These are phyloP conservation scores for Cnemophilus loriae DNA, from an alignment of 2,113 vertebrate genomes.

Conservation along the genomic window DNA sequence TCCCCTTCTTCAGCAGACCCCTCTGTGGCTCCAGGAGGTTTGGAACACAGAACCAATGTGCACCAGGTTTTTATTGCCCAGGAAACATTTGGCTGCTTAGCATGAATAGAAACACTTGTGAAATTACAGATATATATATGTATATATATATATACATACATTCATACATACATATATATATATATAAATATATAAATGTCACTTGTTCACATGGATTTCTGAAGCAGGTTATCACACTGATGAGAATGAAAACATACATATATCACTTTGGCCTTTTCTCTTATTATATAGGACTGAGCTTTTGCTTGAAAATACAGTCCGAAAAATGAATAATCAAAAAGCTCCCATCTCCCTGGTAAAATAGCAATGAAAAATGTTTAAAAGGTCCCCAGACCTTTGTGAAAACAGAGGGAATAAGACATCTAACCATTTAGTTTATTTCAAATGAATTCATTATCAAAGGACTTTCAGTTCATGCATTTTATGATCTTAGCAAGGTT, in stretches of 20 bases:
- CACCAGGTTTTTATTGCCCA: neutral
- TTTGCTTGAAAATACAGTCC: neutral
- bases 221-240: neutral
- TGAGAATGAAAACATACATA: neutral
- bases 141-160: neutral
- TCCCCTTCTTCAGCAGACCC: neutral
- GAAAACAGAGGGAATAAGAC: neutral
- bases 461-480: neutral
- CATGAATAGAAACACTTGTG: neutral
- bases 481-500: neutral
- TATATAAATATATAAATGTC: neutral
- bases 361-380: neutral
- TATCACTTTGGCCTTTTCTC: neutral
- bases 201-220: neutral
- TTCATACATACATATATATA: rapidly evolving
- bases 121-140: neutral
- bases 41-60: neutral
- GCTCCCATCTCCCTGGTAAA: neutral
- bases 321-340: neutral
- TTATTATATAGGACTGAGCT: neutral
- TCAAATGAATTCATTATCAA: neutral
- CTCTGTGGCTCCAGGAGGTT: neutral
- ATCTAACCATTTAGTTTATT: neutral
- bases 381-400: neutral
- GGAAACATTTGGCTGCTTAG: neutral